These are phyloP conservation scores for Eucidaris tribuloides DNA, from an alignment of 35 echinoderm and acorn worm species.

Conservation along the genomic window DNA sequence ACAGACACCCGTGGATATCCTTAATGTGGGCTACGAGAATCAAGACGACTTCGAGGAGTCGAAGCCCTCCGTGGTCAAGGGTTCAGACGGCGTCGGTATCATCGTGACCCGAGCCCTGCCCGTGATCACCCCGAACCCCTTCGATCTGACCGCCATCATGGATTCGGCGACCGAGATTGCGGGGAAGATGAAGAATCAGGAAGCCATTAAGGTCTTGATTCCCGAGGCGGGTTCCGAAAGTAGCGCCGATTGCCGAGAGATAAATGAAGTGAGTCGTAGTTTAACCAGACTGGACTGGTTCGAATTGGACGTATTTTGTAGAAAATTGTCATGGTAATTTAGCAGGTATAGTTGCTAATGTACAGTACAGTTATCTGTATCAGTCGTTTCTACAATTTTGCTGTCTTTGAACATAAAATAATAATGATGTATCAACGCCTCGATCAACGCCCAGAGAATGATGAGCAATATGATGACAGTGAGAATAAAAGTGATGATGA, in stretches of 20 bases:
- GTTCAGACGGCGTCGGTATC: neutral
- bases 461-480: too few relatives aligned
- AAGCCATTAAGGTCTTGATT: constrained; percentile 26
- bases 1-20: neutral
- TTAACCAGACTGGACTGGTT: too few relatives aligned
- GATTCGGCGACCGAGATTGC: constrained; percentile 48
- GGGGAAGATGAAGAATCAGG: constrained; percentile 63
- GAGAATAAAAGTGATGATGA: too few relatives aligned
- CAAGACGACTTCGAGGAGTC: constrained; percentile 31
- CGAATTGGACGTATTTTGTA: too few relatives aligned
- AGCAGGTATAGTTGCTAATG: too few relatives aligned
- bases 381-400: too few relatives aligned
- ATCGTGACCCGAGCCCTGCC: neutral
- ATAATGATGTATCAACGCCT: too few relatives aligned
- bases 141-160: constrained; percentile 5
- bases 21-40: constrained; percentile 6
- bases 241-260: constrained; percentile 25
- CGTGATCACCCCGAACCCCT: neutral
- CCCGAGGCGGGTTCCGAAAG: constrained; percentile 9
- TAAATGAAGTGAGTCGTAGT: constrained; percentile 45
- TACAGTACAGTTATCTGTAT: too few relatives aligned
- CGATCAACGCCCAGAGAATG: too few relatives aligned
- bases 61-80: constrained; percentile 47
- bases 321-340: too few relatives aligned
- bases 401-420: too few relatives aligned